Evolutionary conservation across 2,888 invertebrate species (phyloP).

Genomic region (Caenorhabditis virilis): DNA sequence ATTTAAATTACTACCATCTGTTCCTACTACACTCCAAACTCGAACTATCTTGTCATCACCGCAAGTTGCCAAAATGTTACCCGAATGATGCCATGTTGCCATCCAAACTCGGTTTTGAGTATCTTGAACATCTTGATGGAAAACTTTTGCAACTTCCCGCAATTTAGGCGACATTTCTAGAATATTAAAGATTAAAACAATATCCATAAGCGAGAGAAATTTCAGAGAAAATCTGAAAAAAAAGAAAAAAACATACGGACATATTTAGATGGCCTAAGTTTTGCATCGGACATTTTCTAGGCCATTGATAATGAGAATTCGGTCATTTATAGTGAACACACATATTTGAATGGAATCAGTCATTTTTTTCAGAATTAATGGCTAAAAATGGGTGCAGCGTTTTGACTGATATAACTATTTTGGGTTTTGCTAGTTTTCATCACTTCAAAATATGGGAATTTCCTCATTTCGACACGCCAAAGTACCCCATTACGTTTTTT

Average conservation of each 20-base stretch:
- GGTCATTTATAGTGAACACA: too few relatives aligned
- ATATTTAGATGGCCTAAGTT: neutral
- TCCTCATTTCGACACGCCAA: too few relatives aligned
- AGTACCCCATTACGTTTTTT: too few relatives aligned
- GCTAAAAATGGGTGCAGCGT: too few relatives aligned
- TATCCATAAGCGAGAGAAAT: too few relatives aligned
- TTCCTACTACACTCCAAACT: constrained; percentile 50
- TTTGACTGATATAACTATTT: too few relatives aligned
- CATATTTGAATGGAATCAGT: too few relatives aligned
- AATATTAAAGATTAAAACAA: too few relatives aligned
- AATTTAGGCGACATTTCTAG: neutral
- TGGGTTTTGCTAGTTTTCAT: too few relatives aligned
- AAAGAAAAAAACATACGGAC: neutral
- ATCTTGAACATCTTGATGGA: neutral
- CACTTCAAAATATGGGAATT: too few relatives aligned
- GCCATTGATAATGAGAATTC: too few relatives aligned
- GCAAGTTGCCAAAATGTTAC: constrained; percentile 56
- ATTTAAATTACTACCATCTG: constrained; percentile 11
- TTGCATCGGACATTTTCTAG: neutral
- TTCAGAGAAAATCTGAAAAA: constrained; percentile 1
- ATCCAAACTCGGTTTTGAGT: constrained; percentile 51
- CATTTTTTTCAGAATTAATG: too few relatives aligned
- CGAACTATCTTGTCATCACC: constrained; percentile 61
- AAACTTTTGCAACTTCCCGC: neutral
- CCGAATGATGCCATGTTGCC: constrained; percentile 57